Evolutionary conservation across 2,113 vertebrate species (phyloP).

Genomic region (Indicator maculatus): DNA sequence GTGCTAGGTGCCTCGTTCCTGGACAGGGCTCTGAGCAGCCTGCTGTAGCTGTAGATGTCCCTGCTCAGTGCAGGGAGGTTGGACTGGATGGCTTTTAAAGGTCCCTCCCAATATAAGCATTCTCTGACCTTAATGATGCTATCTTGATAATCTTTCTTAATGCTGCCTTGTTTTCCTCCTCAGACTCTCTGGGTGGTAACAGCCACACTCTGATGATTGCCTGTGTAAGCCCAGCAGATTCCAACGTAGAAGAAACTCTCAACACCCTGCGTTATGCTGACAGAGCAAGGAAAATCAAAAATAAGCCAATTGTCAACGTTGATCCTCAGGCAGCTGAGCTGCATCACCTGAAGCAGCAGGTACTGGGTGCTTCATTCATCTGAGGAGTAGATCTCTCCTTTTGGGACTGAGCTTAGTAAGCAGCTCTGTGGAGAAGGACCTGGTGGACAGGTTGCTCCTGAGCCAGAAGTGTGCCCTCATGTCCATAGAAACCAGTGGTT

Average conservation of each 20-base stretch:
- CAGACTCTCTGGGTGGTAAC: constrained; percentile 96
- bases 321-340: constrained; percentile 90
- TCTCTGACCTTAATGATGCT: neutral
- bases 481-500: too few species aligned
- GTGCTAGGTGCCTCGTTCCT: too few species aligned
- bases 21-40: too few species aligned
- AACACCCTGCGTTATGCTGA: constrained; percentile 95
- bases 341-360: constrained; percentile 88
- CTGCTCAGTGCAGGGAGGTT: too few species aligned
- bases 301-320: constrained; percentile 91
- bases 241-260: constrained; percentile 96
- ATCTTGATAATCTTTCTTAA: neutral
- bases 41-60: too few species aligned
- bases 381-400: neutral
- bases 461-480: too few species aligned
- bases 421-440: neutral
- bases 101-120: too few species aligned
- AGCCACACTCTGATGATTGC: constrained; percentile 98
- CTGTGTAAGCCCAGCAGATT: constrained; percentile 94
- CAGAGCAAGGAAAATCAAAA: constrained; percentile 96
- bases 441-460: too few species aligned
- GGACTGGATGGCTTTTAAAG: too few species aligned
- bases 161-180: neutral
- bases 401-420: neutral
- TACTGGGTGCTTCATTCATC: constrained; percentile 25